Base-by-base conservation (phyloP, 2,113 vertebrate species). In the Kryptolebias marmoratus region DNA sequence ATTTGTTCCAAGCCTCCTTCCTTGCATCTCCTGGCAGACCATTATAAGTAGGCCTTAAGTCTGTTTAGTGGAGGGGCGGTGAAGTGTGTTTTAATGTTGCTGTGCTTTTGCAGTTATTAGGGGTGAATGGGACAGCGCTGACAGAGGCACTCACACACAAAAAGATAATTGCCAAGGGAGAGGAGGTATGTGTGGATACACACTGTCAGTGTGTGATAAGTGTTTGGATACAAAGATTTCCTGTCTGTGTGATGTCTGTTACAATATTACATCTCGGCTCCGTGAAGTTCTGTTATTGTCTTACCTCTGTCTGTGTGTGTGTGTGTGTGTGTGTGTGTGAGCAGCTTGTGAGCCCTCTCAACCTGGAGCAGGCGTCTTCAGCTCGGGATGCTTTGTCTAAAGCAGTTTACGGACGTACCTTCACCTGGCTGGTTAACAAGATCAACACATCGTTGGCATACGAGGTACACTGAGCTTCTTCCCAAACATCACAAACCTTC, bases 111-210 rank as follows among this genome's bases (percentile, higher is more conserved):
- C 93, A 99, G 98, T 94, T 99, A 77, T 93, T 98, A 30, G 95
- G 95, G 1, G 97, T 99, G 57, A 96, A 97, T 14, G 93, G 92
- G 16, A 14, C 88, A 0, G 92, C 92, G 11, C 91, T 99, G 65
- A 95, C 95, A 63, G 97, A 99, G 80, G 95, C 96, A 0, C 82
- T 99, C 83, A 98, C 90, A 28, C 96, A 99, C 92, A 97, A 96
- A 93, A 99, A 97, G 93, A 98, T 99, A 84, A 98, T 94, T 45
- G 98, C 97, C 70, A 99, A 99, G 89, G 98, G 96, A 30, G 98
- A 99, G 75, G 96, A 99, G 96, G 98, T 99, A 48, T 84, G 93
- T 68, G 55, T 75, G 49, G 44, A 73, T 6, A 54, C 58, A 68
- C 57, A 32, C 54, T 53, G 10, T 73, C 47, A 60, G 59, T 76